Conservation (phyloP, 2,797 vertebrate species). For the Emys orbicularis region DNA sequence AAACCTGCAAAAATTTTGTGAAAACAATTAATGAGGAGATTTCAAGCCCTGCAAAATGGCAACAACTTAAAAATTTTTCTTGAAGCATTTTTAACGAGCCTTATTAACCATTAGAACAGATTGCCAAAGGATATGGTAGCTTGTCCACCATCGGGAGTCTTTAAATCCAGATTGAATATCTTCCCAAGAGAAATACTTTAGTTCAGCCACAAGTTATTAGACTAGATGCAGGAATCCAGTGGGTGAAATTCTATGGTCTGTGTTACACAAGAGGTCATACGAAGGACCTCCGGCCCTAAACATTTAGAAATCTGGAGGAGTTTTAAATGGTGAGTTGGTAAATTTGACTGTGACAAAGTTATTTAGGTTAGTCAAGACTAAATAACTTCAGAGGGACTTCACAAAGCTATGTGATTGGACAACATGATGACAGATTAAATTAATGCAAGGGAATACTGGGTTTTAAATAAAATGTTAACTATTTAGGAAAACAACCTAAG, state of each 20-base stretch:
- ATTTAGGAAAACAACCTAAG: background rate
- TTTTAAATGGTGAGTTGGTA: background rate
- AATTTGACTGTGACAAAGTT: background rate
- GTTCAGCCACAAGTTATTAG: background rate
- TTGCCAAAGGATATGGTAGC: background rate
- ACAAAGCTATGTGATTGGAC: background rate
- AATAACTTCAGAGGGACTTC: background rate
- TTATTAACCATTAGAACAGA: background rate
- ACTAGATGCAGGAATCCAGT: background rate
- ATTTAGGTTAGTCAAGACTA: background rate
- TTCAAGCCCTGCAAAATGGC: background rate
- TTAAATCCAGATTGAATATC: background rate
- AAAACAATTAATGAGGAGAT: background rate
- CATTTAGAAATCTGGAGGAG: background rate
- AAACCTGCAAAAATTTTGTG: too few species aligned
- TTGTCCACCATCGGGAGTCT: background rate
- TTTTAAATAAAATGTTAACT: background rate
- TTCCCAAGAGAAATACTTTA: background rate
- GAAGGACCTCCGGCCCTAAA: too few species aligned
- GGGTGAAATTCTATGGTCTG: background rate
- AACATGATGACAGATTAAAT: background rate
- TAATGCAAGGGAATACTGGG: background rate
- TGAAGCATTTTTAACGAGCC: background rate
- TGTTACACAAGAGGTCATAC: background rate
- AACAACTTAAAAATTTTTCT: background rate